phyloP scores from a whole-genome alignment of 2,797 vertebrate genomes.

The Pipistrellus nathusii region DNA sequence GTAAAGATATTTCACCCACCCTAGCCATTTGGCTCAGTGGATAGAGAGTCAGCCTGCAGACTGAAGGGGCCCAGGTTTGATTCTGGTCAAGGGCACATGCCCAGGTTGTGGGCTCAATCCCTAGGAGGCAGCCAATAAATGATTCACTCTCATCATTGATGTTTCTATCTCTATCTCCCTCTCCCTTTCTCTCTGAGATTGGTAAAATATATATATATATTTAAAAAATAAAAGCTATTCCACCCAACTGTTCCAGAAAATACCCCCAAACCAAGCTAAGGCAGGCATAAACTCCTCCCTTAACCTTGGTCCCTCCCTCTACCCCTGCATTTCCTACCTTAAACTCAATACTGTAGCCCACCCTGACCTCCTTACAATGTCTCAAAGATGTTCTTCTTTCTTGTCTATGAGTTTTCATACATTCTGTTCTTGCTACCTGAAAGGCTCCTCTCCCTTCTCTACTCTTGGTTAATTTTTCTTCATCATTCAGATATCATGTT shows the following conservation, averaged over 20 bases:
- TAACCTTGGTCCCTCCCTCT: background rate
- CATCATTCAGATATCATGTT: background rate
- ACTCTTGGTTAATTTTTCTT: background rate
- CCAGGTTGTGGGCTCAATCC: no score
- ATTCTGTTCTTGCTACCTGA: background rate
- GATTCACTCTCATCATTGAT: no score
- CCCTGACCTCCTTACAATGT: background rate
- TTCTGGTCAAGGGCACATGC: no score
- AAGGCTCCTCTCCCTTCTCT: background rate
- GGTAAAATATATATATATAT: no score
- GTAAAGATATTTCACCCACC: background rate
- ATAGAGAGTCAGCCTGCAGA: no score
- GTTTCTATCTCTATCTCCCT: no score
- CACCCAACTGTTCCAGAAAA: constrained; percentile 28
- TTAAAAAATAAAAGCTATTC: no score
- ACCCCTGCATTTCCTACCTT: background rate
- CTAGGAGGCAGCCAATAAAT: no score
- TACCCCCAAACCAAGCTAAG: background rate
- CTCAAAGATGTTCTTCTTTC: background rate
- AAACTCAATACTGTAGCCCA: background rate
- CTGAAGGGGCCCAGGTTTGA: no score
- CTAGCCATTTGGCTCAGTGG: no score
- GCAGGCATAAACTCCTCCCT: background rate
- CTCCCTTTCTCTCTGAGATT: no score
- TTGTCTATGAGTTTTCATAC: background rate